Conservation (phyloP, 2,888 invertebrate genomes). For the Ischnus inquisitorius region DNA sequence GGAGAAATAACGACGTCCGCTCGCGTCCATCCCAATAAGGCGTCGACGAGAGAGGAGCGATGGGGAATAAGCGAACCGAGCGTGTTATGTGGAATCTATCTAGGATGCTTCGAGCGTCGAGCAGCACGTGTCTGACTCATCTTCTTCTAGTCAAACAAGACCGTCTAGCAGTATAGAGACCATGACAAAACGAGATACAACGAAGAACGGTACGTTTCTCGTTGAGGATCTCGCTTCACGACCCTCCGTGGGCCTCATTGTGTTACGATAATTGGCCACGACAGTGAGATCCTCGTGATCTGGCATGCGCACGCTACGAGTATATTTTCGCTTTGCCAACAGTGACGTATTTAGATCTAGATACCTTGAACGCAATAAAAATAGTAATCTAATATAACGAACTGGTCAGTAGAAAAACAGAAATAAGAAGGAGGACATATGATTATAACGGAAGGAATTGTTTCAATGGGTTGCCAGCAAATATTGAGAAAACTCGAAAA, state of each 20-base stretch:
- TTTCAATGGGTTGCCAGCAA: too few relatives aligned
- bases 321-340: not conserved
- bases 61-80: not conserved
- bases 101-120: constrained; percentile 1
- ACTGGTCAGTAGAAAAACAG: too few relatives aligned
- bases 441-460: too few relatives aligned
- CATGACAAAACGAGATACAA: not conserved
- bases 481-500: too few relatives aligned
- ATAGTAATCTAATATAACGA: not conserved
- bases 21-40: constrained; percentile 68
- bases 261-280: constrained; percentile 28
- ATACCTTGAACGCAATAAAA: not conserved
- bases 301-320: not conserved
- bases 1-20: constrained; percentile 66
- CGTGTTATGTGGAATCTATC: constrained; percentile 15
- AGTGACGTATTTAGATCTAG: not conserved
- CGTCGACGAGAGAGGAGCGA: constrained; percentile 42
- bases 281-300: constrained; percentile 9
- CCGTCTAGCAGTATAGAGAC: not conserved
- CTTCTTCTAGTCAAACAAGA: constrained; percentile 66
- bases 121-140: constrained; percentile 71
- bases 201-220: not conserved
- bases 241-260: constrained; percentile 12
- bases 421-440: too few relatives aligned
- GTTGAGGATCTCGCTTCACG: constrained; percentile 20